phyloP scores from a whole-genome alignment of 2,797 vertebrate species.

The Apodemus agrarius region DNA sequence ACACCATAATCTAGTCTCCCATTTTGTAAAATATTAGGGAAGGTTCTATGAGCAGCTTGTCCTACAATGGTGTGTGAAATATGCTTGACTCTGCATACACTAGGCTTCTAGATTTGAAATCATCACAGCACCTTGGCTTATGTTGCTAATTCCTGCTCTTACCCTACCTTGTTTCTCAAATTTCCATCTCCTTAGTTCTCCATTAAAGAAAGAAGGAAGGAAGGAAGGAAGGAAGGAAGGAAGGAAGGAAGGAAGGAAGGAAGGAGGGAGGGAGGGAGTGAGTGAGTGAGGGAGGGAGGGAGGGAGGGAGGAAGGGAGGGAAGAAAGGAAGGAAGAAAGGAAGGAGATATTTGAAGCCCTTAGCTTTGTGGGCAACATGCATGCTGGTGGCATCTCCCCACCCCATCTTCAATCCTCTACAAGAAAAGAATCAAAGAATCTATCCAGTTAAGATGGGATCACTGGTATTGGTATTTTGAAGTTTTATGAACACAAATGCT shows the following conservation, averaged over 20 bases:
- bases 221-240: not conserved
- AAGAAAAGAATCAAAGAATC: conserved; percentile 35
- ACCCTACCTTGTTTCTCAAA: not conserved
- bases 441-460: not conserved
- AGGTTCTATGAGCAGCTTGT: not conserved
- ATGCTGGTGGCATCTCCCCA: not conserved
- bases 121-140: not conserved
- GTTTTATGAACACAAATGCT: not conserved
- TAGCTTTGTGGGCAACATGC: not conserved
- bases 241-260: too few relatives aligned
- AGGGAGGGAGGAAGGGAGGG: too few relatives aligned
- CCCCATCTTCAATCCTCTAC: not conserved
- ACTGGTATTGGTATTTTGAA: not conserved
- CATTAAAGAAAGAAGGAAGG: not conserved
- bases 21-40: not conserved
- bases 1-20: not conserved
- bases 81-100: not conserved
- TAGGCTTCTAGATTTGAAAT: not conserved
- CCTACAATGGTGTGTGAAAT: not conserved
- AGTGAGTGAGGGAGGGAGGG: too few relatives aligned
- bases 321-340: not conserved
- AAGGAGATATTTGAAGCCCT: not conserved
- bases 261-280: not conserved
- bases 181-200: conserved; percentile 5
- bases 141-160: not conserved